Conservation (phyloP, 2,888 invertebrate genomes). For the Lottia scabra region DNA sequence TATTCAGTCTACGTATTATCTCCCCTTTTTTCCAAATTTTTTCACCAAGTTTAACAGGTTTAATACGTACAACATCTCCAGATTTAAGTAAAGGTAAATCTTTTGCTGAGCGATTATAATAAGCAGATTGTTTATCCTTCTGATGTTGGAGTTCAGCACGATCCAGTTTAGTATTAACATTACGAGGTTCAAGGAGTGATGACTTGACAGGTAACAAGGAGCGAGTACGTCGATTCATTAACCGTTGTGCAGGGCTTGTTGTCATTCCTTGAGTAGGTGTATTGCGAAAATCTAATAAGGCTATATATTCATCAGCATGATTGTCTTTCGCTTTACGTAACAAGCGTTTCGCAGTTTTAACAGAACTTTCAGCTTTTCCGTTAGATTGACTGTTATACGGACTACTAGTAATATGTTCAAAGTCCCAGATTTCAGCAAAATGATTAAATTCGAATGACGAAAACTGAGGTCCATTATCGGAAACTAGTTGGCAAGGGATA, state of each 20-base stretch:
- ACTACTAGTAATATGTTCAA: conserved; percentile 15
- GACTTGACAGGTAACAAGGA: conserved; percentile 7
- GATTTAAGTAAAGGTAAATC: neutral
- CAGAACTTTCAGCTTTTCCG: conserved; percentile 19
- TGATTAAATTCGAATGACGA: neutral
- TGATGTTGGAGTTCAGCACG: neutral
- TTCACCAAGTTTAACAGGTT: neutral
- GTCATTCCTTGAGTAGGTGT: conserved; percentile 1
- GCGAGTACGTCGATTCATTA: conserved; percentile 12
- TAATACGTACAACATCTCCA: conserved; percentile 17
- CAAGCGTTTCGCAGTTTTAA: neutral
- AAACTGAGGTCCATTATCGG: conserved; percentile 31
- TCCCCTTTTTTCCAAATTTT: conserved; percentile 8
- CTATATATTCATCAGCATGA: neutral
- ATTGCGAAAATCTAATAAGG: conserved; percentile 9
- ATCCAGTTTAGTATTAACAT: neutral
- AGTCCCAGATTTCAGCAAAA: neutral
- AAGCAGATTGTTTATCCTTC: neutral
- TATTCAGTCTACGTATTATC: conserved; percentile 3
- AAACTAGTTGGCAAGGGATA: conserved; percentile 24
- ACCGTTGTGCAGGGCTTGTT: conserved; percentile 12
- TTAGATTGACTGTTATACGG: conserved; percentile 18
- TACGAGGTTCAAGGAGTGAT: neutral
- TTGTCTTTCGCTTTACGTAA: neutral
- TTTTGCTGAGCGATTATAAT: conserved; percentile 18